Percentiles rank a stretch among this genome's conserved stretches.
Conservation (phyloP, 2,888 invertebrate genomes). For the Heteromyza rotundicornis region DNA sequence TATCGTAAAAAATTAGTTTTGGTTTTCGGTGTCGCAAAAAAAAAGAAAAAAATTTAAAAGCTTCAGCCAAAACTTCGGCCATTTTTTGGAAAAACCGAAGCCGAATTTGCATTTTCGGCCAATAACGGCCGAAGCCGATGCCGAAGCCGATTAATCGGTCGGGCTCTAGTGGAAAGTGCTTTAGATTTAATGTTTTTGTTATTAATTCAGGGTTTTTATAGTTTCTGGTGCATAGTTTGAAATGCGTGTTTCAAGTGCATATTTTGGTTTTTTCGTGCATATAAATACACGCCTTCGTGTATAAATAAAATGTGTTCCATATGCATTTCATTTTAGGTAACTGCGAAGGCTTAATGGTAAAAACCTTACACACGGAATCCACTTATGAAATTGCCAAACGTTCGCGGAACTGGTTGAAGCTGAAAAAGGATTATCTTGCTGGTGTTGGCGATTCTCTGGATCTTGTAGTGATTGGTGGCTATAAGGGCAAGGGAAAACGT, state of each 20-base stretch:
- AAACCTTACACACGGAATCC: slow-evolving; percentile 84
- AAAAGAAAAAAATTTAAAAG: too few species aligned
- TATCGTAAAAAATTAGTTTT: too few species aligned
- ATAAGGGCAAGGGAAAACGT: slow-evolving; percentile 89
- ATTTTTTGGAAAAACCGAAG: too few species aligned
- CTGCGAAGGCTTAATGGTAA: slow-evolving; percentile 99
- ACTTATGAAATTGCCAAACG: slow-evolving; percentile 97
- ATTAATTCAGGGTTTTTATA: background rate
- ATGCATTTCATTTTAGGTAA: slow-evolving; percentile 69
- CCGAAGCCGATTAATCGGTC: too few species aligned
- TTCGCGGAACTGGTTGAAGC: slow-evolving; percentile 91
- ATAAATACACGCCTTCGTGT: too few species aligned
- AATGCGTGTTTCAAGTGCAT: background rate
- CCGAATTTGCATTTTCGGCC: too few species aligned
- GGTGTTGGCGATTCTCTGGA: slow-evolving; percentile 97
- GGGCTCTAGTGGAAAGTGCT: too few species aligned
- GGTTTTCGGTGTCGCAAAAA: too few species aligned
- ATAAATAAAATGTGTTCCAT: background rate
- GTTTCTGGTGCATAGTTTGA: background rate
- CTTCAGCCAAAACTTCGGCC: too few species aligned
- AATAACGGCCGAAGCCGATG: too few species aligned
- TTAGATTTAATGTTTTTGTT: too few species aligned
- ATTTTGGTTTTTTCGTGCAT: too few species aligned
- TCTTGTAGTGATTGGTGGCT: slow-evolving; percentile 94
- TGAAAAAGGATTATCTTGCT: slow-evolving; percentile 97